Base-by-base conservation (phyloP, 2,797 vertebrate genomes). In the Paguma larvata region DNA sequence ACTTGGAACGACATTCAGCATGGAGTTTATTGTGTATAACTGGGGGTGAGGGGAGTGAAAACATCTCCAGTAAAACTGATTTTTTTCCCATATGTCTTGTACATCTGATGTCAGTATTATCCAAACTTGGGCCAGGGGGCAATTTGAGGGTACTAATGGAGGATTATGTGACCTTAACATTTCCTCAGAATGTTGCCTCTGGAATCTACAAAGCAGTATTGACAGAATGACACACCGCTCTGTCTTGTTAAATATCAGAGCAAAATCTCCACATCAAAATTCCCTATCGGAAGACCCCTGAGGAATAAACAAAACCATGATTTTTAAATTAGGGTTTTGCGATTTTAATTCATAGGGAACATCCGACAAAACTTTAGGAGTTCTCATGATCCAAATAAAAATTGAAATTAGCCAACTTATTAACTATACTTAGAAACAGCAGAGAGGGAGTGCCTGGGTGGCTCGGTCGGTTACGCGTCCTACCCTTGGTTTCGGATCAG, bases 201-300 rank as follows among this genome's bases (percentile, higher is more conserved):
- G 46, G 30, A 97, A 89, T 68, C 46, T 23, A 59, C 59, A 94
- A 85, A 89, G 62, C 75, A 59, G 6, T 94, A 78, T 80, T 65
- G 59, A 91, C n/a, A 95, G 80, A 94, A 72, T 73, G 34, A 92
- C 90, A 83, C 83, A 70, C 32, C 92, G 92, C 46, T 48, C 53
- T n/a, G 51, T 94, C 75, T 95, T 90, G 41, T 91, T 97, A 97
- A 95, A 93, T 95, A 91, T 85, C 96, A 96, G 84, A 93, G 67
- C 62, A 89, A 90, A 92, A 85, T 95, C 68, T 92, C 92, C 75
- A 65, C 79, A 62, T 70, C 63, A 88, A 65, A 87, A 84, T 86
- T 95, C 38, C 92, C 79, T 73, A 21, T 85, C 44, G 78, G 78
- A 87, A 89, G 46, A 56, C 7, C 53, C 75, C 73, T 75, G 56